Evolutionary conservation across 2,888 invertebrate genomes (phyloP), one percentile per base, ranked within the genome.

Genomic region (Tipula helvola): DNA sequence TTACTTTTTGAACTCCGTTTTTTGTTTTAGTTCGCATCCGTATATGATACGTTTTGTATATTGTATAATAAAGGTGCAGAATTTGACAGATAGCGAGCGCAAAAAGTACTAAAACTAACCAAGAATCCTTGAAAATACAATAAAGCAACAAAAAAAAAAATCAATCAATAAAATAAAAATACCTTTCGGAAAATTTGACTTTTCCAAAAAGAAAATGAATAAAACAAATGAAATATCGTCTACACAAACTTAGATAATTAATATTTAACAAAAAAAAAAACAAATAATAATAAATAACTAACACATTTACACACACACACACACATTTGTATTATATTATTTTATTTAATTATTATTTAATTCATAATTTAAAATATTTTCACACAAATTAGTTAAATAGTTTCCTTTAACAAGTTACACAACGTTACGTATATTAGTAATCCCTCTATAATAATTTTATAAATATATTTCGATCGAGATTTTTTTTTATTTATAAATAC

Each of bases 161-260:
- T 71, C 71, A 71, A 71, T 71, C 71, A 71, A 71, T 71, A 71
- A 71, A 71, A 71, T 71, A 71, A 71, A 71, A 71, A 71, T 71
- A 71, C 71, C 18, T 71, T 71, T 71, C 28, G 71, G 71, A 71
- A 71, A 71, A 28, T 71, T 71, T 71, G 71, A 71, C 71, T 71
- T 71, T 71, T 71, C 71, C 71, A 71, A 71, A 71, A 71, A 28
- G 52, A 57, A 57, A 57, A 57, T 57, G 18, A 16, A 16, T 57
- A 57, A 57, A 57, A 57, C 8, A 57, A 57, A 57, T 16, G 16
- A 71, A 52, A 71, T 28, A 28, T 28, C 71, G 71, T 71, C 18
- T 71, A 71, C 71, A 28, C 71, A 71, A 71, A 71, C 28, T 71
- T 44, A 44, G 3, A 28, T 28, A 28, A 28, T 28, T 28, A 12